phyloP scores from a whole-genome alignment of 2,113 vertebrate species.

The Plecotus auritus region DNA sequence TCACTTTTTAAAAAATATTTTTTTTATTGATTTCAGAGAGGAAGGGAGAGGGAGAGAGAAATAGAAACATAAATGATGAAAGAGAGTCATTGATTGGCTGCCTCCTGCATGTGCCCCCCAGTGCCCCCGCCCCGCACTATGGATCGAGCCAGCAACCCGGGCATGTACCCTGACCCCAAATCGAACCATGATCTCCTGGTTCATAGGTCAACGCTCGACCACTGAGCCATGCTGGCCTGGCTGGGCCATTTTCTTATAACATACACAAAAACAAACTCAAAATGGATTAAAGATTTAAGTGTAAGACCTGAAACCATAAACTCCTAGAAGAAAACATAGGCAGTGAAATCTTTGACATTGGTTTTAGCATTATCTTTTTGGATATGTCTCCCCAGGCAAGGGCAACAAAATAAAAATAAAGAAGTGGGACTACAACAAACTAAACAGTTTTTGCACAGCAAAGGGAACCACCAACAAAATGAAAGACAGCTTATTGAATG shows the following conservation, averaged over 20 bases:
- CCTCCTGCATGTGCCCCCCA: no score
- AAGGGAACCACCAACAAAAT: not conserved
- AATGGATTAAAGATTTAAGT: not conserved
- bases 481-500: not conserved
- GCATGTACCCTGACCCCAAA: no score
- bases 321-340: not conserved
- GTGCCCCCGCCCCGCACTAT: no score
- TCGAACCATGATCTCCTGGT: no score
- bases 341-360: not conserved
- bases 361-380: not conserved
- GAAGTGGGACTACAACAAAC: not conserved
- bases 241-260: not conserved
- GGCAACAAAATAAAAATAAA: not conserved
- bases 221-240: no score
- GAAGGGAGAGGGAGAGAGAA: no score
- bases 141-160: no score
- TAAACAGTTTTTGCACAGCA: not conserved
- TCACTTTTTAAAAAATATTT: no score
- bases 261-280: not conserved
- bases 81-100: no score
- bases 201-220: no score
- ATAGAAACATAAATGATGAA: no score
- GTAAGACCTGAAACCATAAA: not conserved
- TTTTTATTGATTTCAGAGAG: no score
- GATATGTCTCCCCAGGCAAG: not conserved